Base-by-base conservation (phyloP, 2,797 vertebrate species). In the Spinus olivaceus region DNA sequence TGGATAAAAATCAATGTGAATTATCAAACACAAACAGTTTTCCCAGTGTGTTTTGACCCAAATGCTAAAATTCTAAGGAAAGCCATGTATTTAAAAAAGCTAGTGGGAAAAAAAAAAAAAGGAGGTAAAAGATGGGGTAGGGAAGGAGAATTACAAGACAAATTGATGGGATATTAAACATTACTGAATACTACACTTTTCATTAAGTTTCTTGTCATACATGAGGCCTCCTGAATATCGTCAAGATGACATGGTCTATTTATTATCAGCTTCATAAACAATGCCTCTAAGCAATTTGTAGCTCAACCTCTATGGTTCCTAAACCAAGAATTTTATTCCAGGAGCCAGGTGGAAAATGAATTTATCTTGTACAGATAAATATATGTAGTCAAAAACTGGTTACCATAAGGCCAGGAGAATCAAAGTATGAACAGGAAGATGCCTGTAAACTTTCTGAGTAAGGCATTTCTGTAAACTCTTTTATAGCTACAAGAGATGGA, bases 331-430 rank as follows among this genome's bases (percentile, higher is more conserved):
- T 21, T 66, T 42, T 37, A 64, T 37, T 83, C 65, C 41, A 88
- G 57, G 11, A 72, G 15, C n/a, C 49, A 63, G 9, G 18, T n/a
- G 3, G 17, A 37, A 85, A 86, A 61, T 8, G 0, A 35, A 41
- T 85, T 81, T 47, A 39, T 66, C 66, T 85, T 51, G 37, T 22
- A 44, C 8, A 92, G 53, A 92, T 47, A 28, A 59, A 71, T 42
- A 93, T 6, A 67, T 1, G 15, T 39, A 89, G 87, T 86, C 14
- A 87, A 93, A 91, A 94, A 57, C 12, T 37, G 85, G 54, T 81
- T 96, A 97, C 96, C 97, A 88, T 97, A 94, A 95, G 66, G 80
- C 81, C 93, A 91, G 92, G 67, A 92, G 95, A 95, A 88, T 82
- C 93, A 90, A 91, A 92, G 72, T 89, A 90, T 46, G 80, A 81